Evolutionary conservation across 2,113 vertebrate species (phyloP).

Genomic region (Siniperca knerii): DNA sequence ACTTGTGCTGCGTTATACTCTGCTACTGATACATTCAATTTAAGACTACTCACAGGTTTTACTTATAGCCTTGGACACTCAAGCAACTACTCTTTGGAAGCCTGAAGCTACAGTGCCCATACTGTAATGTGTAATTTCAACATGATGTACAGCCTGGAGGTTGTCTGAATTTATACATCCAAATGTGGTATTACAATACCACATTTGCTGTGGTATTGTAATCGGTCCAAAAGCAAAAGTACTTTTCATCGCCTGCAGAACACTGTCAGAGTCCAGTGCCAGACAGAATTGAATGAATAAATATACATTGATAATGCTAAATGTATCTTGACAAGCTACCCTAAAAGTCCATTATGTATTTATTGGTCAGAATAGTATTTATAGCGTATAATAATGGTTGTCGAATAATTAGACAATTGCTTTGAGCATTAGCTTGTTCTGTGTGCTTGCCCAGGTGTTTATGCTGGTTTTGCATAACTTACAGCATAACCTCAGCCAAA

Average conservation of each 20-base stretch:
- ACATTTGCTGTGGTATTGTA: conserved; percentile 34
- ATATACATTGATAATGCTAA: conserved; percentile 27
- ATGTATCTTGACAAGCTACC: conserved; percentile 16
- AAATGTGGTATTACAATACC: conserved; percentile 16
- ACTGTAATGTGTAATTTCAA: conserved; percentile 68
- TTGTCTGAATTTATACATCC: conserved; percentile 54
- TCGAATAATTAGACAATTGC: not conserved
- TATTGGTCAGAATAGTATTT: conserved; percentile 17
- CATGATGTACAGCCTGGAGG: conserved; percentile 66
- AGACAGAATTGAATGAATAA: conserved; percentile 14
- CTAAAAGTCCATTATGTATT: conserved; percentile 4
- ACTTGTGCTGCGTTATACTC: not conserved
- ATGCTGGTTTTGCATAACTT: not conserved
- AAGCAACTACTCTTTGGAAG: conserved; percentile 21
- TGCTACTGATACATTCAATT: conserved; percentile 32
- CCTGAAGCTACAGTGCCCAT: conserved; percentile 26
- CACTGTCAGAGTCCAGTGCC: conserved; percentile 25
- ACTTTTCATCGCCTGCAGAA: conserved; percentile 31
- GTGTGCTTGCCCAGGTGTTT: not conserved
- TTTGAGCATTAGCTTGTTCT: not conserved
- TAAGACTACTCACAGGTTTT: conserved; percentile 27
- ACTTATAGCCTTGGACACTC: conserved; percentile 42
- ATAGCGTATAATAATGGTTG: not conserved
- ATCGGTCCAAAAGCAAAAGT: conserved; percentile 37
- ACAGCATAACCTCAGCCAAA: not conserved